Base-by-base conservation (phyloP, 2,888 invertebrate genomes). In the Sinelater perroti region DNA sequence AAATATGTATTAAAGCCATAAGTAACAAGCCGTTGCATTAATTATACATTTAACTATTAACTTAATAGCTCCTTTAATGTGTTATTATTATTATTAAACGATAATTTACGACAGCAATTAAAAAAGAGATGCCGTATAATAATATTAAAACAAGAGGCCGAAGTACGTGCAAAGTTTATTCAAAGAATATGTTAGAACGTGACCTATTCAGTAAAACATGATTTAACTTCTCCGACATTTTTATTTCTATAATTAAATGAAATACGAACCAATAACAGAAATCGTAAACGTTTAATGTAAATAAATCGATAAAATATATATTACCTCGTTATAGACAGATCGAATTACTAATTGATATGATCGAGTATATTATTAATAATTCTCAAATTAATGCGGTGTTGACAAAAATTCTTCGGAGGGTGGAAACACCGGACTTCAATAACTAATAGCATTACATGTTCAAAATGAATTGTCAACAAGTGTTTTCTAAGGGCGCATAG, bases 221-320 rank as follows among this genome's bases (percentile, higher is more conserved):
- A 56, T 31, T 56, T 56, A 56, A 49, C 49, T 40, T 42, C 50
- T 42, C 28, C 28, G 24, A 11, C n/a, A 45, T 42, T 56, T 56
- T 56, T 56, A 56, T 47, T 56, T 56, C 20, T 49, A 36, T 49
- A 50, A 56, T 49, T 56, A 50, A 56, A 42, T 18, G 28, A 38
- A 54, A 26, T 36, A 47, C 38, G 26, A 52, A 52, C 31, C 45
- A 53, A 45, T 53, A 53, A 45, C 53, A 44, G 44, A 45, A 53
- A 53, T 36, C 53, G 36, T 53, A 53, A 53, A 45, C 45, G 28
- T 53, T 35, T 53, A 53, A 53, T 53, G 20, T 53, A 53, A 53
- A 53, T 53, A 53, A 45, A 36, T 17, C 53, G 45, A 53, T 53
- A 45, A 45, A 53, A 53, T 45, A 53, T 35, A 35, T 53, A 50